Evolutionary conservation across 2,888 invertebrate genomes (phyloP).

Genomic region (Sacculina carcini): DNA sequence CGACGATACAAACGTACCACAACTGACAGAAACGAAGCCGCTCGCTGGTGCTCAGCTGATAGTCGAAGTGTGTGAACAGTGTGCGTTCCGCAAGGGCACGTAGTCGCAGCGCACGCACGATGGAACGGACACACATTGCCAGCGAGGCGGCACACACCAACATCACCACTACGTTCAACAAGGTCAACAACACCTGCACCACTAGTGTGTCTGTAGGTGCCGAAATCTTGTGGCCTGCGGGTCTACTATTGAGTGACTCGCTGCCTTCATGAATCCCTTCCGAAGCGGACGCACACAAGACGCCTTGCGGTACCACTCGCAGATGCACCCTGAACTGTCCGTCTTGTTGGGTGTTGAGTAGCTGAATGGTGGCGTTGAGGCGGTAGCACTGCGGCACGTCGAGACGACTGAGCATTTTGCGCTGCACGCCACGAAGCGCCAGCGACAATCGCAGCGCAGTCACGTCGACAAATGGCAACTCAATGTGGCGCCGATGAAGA

Average conservation of each 20-base stretch:
- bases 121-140: conserved; percentile 59
- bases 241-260: too few relatives aligned
- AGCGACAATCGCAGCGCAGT: conserved; percentile 46
- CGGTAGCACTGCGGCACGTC: conserved; percentile 76
- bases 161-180: conserved; percentile 57
- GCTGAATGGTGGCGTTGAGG: conserved; percentile 49
- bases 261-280: background rate
- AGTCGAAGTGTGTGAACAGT: conserved; percentile 26
- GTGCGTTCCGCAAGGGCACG: conserved; percentile 21
- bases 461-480: conserved; percentile 49
- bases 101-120: conserved; percentile 61
- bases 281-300: conserved; percentile 39
- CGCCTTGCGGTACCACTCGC: conserved; percentile 43
- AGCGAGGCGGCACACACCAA: conserved; percentile 49
- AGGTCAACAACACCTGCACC: conserved; percentile 13
- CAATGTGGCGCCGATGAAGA: conserved; percentile 30
- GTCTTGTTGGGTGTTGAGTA: conserved; percentile 76
- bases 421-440: conserved; percentile 61
- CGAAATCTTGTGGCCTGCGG: too few relatives aligned
- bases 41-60: conserved; percentile 45
- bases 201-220: too few relatives aligned
- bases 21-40: conserved; percentile 70
- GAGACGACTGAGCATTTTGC: conserved; percentile 59
- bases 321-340: conserved; percentile 64
- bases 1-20: conserved; percentile 90